phyloP scores from a whole-genome alignment of 2,888 invertebrate genomes.

The Folsomia manolachei region DNA sequence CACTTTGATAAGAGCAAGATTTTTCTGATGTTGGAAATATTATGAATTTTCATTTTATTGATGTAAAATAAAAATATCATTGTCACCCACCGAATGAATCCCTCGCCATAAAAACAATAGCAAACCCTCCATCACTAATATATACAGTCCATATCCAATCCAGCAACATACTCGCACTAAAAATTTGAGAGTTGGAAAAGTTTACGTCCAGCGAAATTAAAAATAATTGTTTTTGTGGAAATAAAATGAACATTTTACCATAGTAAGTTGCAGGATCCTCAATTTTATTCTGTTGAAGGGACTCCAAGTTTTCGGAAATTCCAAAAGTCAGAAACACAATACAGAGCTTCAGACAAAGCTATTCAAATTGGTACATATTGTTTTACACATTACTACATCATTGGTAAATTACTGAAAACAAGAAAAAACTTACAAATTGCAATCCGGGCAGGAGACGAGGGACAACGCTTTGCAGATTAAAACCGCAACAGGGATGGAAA shows the following conservation, averaged over 20 bases:
- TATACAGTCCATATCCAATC: constrained; percentile 3
- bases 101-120: not conserved
- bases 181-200: too few relatives aligned
- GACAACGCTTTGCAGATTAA: not conserved
- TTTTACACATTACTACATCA: not conserved
- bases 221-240: too few relatives aligned
- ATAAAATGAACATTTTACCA: too few relatives aligned
- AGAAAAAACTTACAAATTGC: constrained; percentile 4
- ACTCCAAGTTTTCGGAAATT: not conserved
- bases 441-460: not conserved
- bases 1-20: not conserved
- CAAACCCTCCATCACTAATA: not conserved
- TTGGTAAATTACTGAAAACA: too few relatives aligned
- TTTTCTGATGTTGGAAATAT: too few relatives aligned
- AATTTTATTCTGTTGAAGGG: not conserved
- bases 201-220: too few relatives aligned
- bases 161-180: not conserved
- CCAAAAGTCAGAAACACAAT: not conserved
- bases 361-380: too few relatives aligned
- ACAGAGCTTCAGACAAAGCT: not conserved
- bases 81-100: not conserved
- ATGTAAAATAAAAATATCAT: not conserved
- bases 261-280: not conserved
- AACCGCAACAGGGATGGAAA: constrained; percentile 12
- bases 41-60: not conserved